Base-by-base conservation (phyloP, 2,113 vertebrate genomes). In the Rutilus rutilus region DNA sequence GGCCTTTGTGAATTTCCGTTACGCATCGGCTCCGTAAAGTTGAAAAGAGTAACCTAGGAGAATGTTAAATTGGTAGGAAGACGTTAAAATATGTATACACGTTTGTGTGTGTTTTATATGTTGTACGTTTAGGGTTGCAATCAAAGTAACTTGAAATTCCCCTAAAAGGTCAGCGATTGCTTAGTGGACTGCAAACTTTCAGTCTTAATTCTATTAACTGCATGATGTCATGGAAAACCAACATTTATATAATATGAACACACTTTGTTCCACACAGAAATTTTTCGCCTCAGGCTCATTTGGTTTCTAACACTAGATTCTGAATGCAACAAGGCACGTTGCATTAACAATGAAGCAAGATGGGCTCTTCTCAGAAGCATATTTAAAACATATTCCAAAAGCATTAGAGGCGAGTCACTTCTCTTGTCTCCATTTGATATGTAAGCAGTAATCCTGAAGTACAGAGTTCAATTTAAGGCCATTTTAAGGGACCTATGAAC, bases 401-500 rank as follows among this genome's bases (percentile, higher is more conserved):
- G 80, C 52, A 82, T 54, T 67, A 1, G 19, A 83, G 27, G 39
- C 1, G 45, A 73, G 52, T 57, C 52, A 39, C 60, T 74, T 65
- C 71, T 71, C 75, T 79, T 80, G 45, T 79, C n/a, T 83, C 74
- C 47, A 69, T 59, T 50, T 59, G 59, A 86, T 39, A 50, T 79
- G 80, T n/a, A 67, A 42, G 47, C 54, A 69, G 76, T 69, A 60
- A 25, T 47, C 47, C 60, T 71, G 25, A 71, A 57, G 50, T 33
- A 77, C 15, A 80, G 36, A 54, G 77, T 86, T 86, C 76, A 82
- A 23, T 52, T 45, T 54, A 25, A 88, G 84, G 65, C 79, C 65
- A 85, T 47, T 67, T 42, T 78, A 57, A n/a, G 54, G 45, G 65
- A 76, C 52, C 19, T n/a, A 47, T 60, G 45, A 30, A 42, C 15